Percentiles rank a stretch among this genome's conserved stretches.
phyloP scores from a whole-genome alignment of 2,797 vertebrate genomes.

The Rhinoraja longicauda region DNA sequence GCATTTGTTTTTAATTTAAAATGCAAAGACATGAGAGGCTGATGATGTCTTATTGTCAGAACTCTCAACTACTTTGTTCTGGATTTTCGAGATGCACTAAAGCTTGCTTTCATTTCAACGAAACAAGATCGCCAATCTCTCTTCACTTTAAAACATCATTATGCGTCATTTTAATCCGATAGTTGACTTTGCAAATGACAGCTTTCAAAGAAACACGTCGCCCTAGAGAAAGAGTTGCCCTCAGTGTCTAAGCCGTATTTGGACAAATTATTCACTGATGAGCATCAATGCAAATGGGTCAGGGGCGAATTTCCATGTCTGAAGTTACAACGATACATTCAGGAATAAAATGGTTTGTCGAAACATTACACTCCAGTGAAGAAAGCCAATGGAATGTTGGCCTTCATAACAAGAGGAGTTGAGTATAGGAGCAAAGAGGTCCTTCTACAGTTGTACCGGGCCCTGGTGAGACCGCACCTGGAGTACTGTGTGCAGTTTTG shows the following conservation, averaged over 20 bases:
- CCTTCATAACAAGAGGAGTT: no score
- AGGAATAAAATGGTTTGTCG: neutral
- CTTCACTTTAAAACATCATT: neutral
- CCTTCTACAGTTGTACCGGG: no score
- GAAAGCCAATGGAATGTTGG: no score
- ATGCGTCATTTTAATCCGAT: neutral
- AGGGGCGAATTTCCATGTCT: neutral
- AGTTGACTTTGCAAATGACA: neutral
- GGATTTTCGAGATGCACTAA: neutral
- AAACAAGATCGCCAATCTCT: neutral
- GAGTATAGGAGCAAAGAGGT: no score
- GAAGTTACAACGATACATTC: neutral
- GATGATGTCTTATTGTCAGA: neutral
- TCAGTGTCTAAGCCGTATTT: neutral
- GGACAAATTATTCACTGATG: neutral
- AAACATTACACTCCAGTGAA: neutral
- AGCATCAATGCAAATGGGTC: neutral
- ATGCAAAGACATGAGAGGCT: neutral
- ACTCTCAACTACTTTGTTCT: neutral
- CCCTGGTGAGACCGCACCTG: no score
- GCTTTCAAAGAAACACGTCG: neutral
- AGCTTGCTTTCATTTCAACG: neutral
- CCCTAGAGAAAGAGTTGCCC: neutral
- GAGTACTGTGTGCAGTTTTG: no score
- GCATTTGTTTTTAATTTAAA: neutral